These are phyloP conservation scores for Lutraria lutraria DNA, from an alignment of 2,888 invertebrate genomes.

Conservation along the genomic window DNA sequence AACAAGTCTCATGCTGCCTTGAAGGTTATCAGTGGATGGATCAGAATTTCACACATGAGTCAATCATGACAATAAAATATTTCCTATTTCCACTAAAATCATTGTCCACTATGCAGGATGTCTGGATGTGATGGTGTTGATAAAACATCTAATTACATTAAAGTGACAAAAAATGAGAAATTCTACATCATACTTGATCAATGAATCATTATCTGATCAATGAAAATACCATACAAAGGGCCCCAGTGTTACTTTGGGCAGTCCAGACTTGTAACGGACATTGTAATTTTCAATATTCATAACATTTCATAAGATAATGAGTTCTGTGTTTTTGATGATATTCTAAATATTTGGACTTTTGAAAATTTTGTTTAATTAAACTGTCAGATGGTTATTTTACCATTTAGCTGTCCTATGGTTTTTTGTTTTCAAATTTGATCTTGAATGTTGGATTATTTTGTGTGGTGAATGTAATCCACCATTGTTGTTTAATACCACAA, in stretches of 20 bases:
- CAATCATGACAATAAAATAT: not conserved
- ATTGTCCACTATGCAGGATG: not conserved
- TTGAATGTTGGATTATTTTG: too few relatives aligned
- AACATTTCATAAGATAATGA: too few relatives aligned
- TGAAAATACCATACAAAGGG: not conserved
- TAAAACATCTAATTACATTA: conserved; percentile 12
- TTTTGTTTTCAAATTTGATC: too few relatives aligned
- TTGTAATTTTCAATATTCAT: too few relatives aligned
- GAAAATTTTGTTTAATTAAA: too few relatives aligned
- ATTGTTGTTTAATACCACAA: conserved; percentile 7
- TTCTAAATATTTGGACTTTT: too few relatives aligned
- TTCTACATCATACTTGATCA: not conserved
- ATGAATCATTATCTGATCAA: not conserved
- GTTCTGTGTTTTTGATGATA: too few relatives aligned
- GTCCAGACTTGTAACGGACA: not conserved
- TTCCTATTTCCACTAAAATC: not conserved
- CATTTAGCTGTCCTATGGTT: too few relatives aligned
- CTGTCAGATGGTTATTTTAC: too few relatives aligned
- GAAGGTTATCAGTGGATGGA: not conserved
- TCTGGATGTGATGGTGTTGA: not conserved
- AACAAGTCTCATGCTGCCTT: not conserved
- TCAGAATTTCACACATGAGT: conserved; percentile 19
- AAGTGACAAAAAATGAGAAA: conserved; percentile 6
- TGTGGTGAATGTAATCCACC: not conserved
- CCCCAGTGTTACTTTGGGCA: not conserved